Base-by-base conservation (phyloP, 1,140 invertebrate species). In the Bradysia coprophila region DNA sequence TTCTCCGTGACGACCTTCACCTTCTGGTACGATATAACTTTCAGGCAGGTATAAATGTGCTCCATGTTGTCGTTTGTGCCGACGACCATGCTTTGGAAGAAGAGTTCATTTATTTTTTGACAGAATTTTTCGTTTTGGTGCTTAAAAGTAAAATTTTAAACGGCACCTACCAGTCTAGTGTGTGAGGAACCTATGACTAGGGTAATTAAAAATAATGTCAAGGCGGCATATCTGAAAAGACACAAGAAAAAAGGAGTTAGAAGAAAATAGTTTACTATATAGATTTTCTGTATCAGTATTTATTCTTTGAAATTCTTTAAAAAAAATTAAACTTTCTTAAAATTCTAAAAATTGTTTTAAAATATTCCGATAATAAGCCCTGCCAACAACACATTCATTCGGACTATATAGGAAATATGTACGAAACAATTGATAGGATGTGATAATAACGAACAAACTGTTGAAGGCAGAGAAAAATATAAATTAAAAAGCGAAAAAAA, bases 51-150 rank as follows among this genome's bases (percentile, higher is more conserved):
- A 81, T 43, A 78, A 63, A 38, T 79, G 63, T 0, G 67, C 76
- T 16, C 78, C 78, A 56, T 78, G 71, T 50, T 83, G 77, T 57
- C 80, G 61, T 58, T 78, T 79, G 52, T 77, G 77, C 52, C 80
- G 61, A 38, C 65, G 66, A 46, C 72, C 65, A 49, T 69, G 67
- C 49, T 46, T 41, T 10, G 34, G 8, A 43, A 46, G n/a, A 34
- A 15, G 18, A 2, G 8, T 40, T 44, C 33, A 8, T 23, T 23
- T 21, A 38, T 13, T 15, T 41, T 33, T 16, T 15, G 8, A 47
- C 38, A 10, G 4, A 44, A 23, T 11, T 32, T 21, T 46, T 33
- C n/a, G 40, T 31, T 16, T 13, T 19, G 20, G 28, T 15, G 13
- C 22, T 8, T 13, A 8, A 24, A 8, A 5, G 20, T 28, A n/a